Base-by-base conservation (phyloP, 2,888 invertebrate species). In the Laspeyria flexula region DNA sequence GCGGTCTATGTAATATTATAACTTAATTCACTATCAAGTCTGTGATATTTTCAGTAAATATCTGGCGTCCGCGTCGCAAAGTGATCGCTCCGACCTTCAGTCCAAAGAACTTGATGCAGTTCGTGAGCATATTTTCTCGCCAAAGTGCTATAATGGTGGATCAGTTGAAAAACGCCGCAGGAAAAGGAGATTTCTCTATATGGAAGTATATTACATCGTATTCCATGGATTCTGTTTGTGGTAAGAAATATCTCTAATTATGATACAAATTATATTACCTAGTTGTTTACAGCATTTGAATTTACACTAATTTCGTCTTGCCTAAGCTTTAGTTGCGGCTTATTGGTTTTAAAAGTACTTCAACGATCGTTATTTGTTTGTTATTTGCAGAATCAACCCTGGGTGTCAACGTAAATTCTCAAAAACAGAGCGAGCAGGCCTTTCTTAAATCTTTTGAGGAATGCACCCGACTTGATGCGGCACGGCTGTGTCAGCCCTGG, bases 141-240 rank as follows among this genome's bases (percentile, higher is more conserved):
- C 79, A 81, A 45, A 79, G 79, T 43, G 41, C 38, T 0, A 51
- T 69, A 11, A 50, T 83, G 75, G 76, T 67, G 1, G 52, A 73
- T 0, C 57, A 65, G 27, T 37, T 85, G n/a, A 41, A 55, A 0
- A 5, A 38, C 1, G 54, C 34, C 0, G 75, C 59, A 10, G 76
- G 71, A 0, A 66, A 33, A 10, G 76, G 72, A 6, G 53, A 68
- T 0, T 72, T 83, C 16, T 75, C 81, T 0, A 46, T 79, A 10
- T 85, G 81, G 79, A 71, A 75, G 10, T 81, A 73, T 43, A 45
- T 82, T 3, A 74, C 77, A 0, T 56, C 75, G 0, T 85, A 78
- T 33, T 66, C 81, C 0, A 76, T 86, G 73, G 78, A 83, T 37
- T 64, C 84, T 5, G 71, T 85, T 13, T 82, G 81, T 44, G 81